These are phyloP conservation scores for Drosophila paulistorum DNA, from an alignment of 1,140 invertebrate genomes.

Conservation along the genomic window DNA sequence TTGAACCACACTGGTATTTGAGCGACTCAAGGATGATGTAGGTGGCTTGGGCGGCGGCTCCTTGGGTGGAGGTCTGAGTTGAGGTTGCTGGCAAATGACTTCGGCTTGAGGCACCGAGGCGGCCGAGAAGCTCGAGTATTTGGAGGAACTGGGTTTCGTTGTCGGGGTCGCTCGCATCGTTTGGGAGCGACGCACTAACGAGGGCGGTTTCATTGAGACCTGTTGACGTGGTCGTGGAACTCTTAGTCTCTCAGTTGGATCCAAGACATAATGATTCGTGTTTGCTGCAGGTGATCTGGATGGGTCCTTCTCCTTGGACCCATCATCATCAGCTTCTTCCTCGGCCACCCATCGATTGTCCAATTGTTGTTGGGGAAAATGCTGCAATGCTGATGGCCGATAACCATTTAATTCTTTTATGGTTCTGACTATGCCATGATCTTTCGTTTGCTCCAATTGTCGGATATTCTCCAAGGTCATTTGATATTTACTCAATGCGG, in stretches of 20 bases:
- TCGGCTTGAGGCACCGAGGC: slow-evolving; percentile 31
- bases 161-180: slow-evolving; percentile 58
- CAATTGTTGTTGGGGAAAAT: slow-evolving; percentile 83
- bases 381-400: slow-evolving; percentile 84
- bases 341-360: slow-evolving; percentile 84
- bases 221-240: slow-evolving; percentile 73
- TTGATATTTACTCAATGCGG: slow-evolving; percentile 86
- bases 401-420: slow-evolving; percentile 86
- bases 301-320: not conserved
- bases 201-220: slow-evolving; percentile 68
- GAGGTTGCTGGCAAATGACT: slow-evolving; percentile 75
- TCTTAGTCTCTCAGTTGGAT: slow-evolving; percentile 61
- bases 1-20: slow-evolving; percentile 59
- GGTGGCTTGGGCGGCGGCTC: slow-evolving; percentile 65
- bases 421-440: slow-evolving; percentile 55
- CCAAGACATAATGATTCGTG: slow-evolving; percentile 75
- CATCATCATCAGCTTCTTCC: slow-evolving; percentile 29
- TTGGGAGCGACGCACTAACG: slow-evolving; percentile 65
- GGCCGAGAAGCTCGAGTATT: slow-evolving; percentile 51
- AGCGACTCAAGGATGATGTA: slow-evolving; percentile 36
- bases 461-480: slow-evolving; percentile 85
- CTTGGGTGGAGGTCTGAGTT: slow-evolving; percentile 51
- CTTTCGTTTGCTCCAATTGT: slow-evolving; percentile 55
- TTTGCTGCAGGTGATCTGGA: slow-evolving; percentile 1
- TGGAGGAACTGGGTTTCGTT: slow-evolving; percentile 43